Evolutionary conservation across 2,888 invertebrate species (phyloP).

Genomic region (Sceliomorpha sp.): DNA sequence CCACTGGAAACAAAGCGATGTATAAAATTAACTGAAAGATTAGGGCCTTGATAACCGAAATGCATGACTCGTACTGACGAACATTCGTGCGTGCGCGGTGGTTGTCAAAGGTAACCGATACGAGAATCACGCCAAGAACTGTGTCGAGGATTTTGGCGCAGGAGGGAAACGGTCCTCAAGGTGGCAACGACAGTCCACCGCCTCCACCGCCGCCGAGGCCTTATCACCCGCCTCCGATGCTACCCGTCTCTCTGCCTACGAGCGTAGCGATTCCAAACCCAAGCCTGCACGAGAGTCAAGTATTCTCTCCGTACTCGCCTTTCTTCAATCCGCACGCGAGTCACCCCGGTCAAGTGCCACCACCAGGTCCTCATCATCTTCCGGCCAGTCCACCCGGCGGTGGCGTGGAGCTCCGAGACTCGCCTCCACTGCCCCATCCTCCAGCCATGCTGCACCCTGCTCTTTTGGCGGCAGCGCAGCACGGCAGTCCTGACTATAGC

Average conservation of each 20-base stretch:
- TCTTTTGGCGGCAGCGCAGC: conserved; percentile 90
- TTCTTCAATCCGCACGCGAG: conserved; percentile 86
- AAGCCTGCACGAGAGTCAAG: conserved; percentile 95
- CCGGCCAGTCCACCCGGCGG: conserved; percentile 84
- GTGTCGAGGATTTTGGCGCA: conserved; percentile 92
- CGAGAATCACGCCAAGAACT: conserved; percentile 93
- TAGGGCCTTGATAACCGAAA: background rate
- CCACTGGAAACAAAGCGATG: too few species aligned
- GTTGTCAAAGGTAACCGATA: conserved; percentile 87
- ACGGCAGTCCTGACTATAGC: conserved; percentile 90
- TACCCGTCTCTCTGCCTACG: conserved; percentile 94
- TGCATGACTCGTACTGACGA: conserved; percentile 18
- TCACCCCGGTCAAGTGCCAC: conserved; percentile 77
- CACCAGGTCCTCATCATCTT: conserved; percentile 77
- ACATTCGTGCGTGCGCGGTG: conserved; percentile 32
- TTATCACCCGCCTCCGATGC: conserved; percentile 90
- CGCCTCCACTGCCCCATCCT: conserved; percentile 90
- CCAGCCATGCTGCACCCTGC: conserved; percentile 93
- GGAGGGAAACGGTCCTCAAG: conserved; percentile 88
- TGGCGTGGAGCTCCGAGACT: conserved; percentile 87
- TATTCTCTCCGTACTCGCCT: conserved; percentile 94
- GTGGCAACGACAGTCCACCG: conserved; percentile 80
- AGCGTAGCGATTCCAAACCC: conserved; percentile 98
- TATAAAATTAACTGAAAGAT: too few species aligned
- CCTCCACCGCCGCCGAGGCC: conserved; percentile 85